Percentiles rank a stretch among this genome's conserved stretches.
phyloP scores from a whole-genome alignment of 1,140 invertebrate genomes.

The Cotesia vestalis region DNA sequence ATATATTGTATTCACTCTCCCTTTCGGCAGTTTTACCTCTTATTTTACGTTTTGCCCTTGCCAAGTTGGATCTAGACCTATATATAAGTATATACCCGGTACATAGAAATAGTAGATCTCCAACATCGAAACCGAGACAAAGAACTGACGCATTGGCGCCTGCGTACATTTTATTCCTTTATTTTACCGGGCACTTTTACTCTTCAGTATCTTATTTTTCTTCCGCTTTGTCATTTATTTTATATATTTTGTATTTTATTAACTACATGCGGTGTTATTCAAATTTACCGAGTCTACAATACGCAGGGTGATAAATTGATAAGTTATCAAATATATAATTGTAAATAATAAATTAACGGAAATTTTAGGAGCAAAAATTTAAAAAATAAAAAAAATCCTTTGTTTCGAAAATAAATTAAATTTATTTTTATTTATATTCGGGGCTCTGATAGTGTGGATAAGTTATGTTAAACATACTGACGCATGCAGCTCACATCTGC shows the following conservation, averaged over 20 bases:
- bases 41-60: constrained; percentile 16
- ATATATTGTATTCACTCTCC: constrained; percentile 15
- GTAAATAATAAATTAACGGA: too few species aligned
- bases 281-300: too few species aligned
- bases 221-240: too few species aligned
- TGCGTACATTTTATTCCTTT: not conserved
- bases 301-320: too few species aligned
- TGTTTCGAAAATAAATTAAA: too few species aligned
- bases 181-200: not conserved
- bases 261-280: too few species aligned
- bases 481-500: not conserved
- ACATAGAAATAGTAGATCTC: not conserved
- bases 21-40: constrained; percentile 4
- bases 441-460: not conserved
- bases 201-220: too few species aligned
- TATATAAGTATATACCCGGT: not conserved
- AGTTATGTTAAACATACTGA: constrained; percentile 16
- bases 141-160: constrained; percentile 10
- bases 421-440: constrained; percentile 12
- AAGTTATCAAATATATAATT: too few species aligned
- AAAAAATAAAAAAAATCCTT: too few species aligned
- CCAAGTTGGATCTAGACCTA: constrained; percentile 17
- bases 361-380: too few species aligned
- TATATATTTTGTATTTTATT: too few species aligned
- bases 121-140: constrained; percentile 13